Conservation (phyloP, 2,113 vertebrate species). For the Nothoprocta pentlandii region DNA sequence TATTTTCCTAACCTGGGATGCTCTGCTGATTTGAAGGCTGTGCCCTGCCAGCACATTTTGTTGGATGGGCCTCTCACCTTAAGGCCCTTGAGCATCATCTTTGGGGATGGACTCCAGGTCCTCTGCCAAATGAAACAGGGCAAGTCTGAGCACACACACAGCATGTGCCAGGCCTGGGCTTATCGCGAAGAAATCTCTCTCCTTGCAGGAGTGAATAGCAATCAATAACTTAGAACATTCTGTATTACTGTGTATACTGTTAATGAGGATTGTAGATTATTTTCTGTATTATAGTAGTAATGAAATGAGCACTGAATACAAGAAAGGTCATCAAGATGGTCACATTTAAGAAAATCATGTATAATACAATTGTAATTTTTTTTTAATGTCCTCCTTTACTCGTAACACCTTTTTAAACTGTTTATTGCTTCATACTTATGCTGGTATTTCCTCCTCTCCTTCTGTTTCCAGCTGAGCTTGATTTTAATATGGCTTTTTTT, state of each 20-base stretch:
- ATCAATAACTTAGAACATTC: not conserved
- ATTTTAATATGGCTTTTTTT: conserved; percentile 32
- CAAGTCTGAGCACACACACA: not conserved
- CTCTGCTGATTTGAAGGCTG: conserved; percentile 28
- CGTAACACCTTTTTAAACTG: conserved; percentile 24
- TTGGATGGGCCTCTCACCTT: not conserved
- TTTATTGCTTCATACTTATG: conserved; percentile 32
- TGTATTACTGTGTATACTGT: not conserved
- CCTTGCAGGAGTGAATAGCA: not conserved
- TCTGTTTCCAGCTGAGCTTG: conserved; percentile 48
- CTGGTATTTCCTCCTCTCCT: conserved; percentile 35
- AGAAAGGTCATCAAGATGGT: not conserved
- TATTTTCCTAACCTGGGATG: conserved; percentile 46
- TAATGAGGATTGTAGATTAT: not conserved
- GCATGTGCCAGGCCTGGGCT: not conserved
- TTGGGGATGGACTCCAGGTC: not conserved
- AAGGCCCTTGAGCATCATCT: conserved; percentile 14
- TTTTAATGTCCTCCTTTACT: conserved; percentile 10
- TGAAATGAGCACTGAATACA: not conserved
- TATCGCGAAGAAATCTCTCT: conserved; percentile 20
- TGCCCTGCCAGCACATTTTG: not conserved
- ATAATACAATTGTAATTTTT: not conserved
- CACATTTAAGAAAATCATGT: not conserved
- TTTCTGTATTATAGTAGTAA: not conserved
- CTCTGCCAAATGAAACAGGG: not conserved